These are phyloP conservation scores for Scaptomyza tumidula DNA, from an alignment of 2,888 invertebrate species.

Conservation along the genomic window DNA sequence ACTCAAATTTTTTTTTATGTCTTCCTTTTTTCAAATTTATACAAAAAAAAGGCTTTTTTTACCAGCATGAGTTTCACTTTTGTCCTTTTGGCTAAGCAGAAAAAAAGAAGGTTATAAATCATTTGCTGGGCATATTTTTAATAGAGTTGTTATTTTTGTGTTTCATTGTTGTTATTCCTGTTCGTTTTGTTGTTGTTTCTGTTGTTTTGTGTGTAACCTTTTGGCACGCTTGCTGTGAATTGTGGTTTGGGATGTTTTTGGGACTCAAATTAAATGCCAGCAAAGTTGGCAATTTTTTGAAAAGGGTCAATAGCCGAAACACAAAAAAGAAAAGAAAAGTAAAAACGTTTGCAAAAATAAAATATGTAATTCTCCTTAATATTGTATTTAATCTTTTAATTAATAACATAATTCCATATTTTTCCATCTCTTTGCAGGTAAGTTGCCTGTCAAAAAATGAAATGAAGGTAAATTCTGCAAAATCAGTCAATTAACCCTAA, in stretches of 20 bases:
- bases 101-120: conserved; percentile 72
- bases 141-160: conserved; percentile 71
- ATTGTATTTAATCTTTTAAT: conserved; percentile 65
- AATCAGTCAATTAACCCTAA: conserved; percentile 19
- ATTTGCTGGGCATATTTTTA: conserved; percentile 73
- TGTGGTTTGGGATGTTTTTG: conserved; percentile 13
- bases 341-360: conserved; percentile 1
- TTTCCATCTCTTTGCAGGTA: conserved; percentile 57
- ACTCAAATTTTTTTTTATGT: conserved; percentile 23
- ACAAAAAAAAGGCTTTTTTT: conserved; percentile 5
- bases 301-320: conserved; percentile 53
- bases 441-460: conserved; percentile 22
- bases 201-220: conserved; percentile 18
- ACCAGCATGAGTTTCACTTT: conserved; percentile 61
- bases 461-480: conserved; percentile 16
- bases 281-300: conserved; percentile 63
- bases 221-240: conserved; percentile 38
- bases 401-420: conserved; percentile 60
- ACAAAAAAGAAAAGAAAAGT: conserved; percentile 2
- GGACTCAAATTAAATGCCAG: conserved; percentile 49
- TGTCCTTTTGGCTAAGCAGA: conserved; percentile 40
- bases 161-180: conserved; percentile 24
- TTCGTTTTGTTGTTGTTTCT: conserved; percentile 7
- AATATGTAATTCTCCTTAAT: conserved; percentile 16
- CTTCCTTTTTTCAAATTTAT: conserved; percentile 26